phyloP scores from a whole-genome alignment of 2,888 invertebrate genomes.

The Mythimna pallens region DNA sequence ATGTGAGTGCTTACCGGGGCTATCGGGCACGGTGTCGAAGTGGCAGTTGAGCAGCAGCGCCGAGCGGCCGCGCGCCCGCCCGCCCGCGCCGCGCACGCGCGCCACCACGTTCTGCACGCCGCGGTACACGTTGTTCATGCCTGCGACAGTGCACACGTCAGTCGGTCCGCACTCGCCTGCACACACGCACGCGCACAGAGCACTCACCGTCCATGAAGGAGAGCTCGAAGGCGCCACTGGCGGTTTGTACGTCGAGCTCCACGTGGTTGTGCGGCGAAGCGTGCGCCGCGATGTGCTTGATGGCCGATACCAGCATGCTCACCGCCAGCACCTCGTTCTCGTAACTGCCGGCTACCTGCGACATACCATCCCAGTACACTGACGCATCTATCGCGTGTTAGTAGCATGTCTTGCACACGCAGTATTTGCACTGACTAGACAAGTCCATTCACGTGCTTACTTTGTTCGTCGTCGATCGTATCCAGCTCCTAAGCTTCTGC shows the following conservation, averaged over 20 bases:
- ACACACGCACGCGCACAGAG: too few relatives aligned
- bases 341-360: constrained; percentile 92
- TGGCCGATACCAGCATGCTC: constrained; percentile 90
- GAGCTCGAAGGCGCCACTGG: constrained; percentile 94
- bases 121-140: constrained; percentile 95
- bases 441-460: too few relatives aligned
- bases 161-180: background rate
- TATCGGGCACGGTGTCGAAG: constrained; percentile 96
- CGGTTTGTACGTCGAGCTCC: constrained; percentile 93
- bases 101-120: constrained; percentile 96
- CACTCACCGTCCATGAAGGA: constrained; percentile 92
- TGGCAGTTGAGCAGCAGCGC: constrained; percentile 97
- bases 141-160: constrained; percentile 62
- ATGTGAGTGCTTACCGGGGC: constrained; percentile 92
- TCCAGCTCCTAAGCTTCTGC: too few relatives aligned
- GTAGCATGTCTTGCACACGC: background rate
- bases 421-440: too few relatives aligned
- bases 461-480: too few relatives aligned
- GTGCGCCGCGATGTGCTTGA: constrained; percentile 86
- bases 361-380: background rate
- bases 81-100: constrained; percentile 84
- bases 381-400: background rate
- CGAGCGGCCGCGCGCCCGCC: constrained; percentile 81
- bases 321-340: constrained; percentile 95
- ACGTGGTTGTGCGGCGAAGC: constrained; percentile 90